Base-by-base conservation (phyloP, 1,140 invertebrate species). In the Drosophila sp. region DNA sequence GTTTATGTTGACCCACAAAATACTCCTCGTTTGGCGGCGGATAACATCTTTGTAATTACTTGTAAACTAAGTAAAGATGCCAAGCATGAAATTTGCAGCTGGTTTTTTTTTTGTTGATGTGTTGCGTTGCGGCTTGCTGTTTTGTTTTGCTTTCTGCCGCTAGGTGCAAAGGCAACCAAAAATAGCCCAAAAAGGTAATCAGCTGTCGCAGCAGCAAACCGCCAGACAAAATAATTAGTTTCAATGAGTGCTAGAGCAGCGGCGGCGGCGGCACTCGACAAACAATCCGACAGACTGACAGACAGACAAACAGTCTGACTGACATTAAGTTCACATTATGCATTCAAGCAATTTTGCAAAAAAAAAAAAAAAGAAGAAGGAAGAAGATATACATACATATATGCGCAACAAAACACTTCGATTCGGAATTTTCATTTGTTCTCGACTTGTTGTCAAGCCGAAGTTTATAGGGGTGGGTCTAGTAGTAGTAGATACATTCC, bases 11-110 rank as follows among this genome's bases (percentile, higher is more conserved):
- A 60, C 61, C 70, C 79, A 83, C 57, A 66, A 80, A 71, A 66
- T 70, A 47, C 32, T 27, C 44, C 40, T 63, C 44, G 7, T 6
- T 25, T 10, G 23, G 25, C 44, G 35, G 50, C 17, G 72, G 76
- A 73, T 79, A 70, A 82, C 60, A 85, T 82, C 75, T 76, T 79
- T 69, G 83, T 86, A 86, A 86, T 86, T 87, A 76, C 40, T 60
- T 72, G 61, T 80, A 68, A 66, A 73, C 63, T 64, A 70, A 55
- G 32, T 54, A 66, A 50, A 67, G 58, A 65, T 76, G 76, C 58
- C 68, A 63, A 82, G 76, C 80, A 73, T 80, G 72, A 72, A 80
- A 78, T 75, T 75, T 70, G 84, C 84, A 89, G 83, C 80, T 89
- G 83, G 17, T 35, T 58, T 50, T 50, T 50, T 5, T 47, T 47